These are phyloP conservation scores for Polypterus bichir DNA, from an alignment of 2,113 vertebrate genomes.

Conservation along the genomic window DNA sequence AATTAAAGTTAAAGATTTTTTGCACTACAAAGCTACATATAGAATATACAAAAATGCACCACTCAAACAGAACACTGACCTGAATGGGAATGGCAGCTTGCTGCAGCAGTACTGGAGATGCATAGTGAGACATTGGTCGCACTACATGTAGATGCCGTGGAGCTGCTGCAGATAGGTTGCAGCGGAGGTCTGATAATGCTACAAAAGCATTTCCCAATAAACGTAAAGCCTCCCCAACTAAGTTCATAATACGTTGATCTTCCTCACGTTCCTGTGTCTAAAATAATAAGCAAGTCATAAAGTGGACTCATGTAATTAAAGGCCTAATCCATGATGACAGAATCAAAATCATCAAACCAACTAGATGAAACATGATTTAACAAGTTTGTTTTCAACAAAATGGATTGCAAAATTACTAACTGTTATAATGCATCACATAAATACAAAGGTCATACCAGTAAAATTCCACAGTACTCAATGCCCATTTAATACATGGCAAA, in stretches of 20 bases:
- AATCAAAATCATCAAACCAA: no score
- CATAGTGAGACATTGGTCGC: conserved; percentile 76
- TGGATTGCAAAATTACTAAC: no score
- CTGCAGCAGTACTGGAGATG: conserved; percentile 62
- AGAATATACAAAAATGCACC: not conserved
- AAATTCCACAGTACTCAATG: no score
- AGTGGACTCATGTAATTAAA: not conserved
- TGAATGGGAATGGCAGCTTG: conserved; percentile 73
- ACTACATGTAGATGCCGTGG: conserved; percentile 78
- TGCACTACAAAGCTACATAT: not conserved
- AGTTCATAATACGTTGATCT: conserved; percentile 65
- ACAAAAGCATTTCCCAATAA: conserved; percentile 76
- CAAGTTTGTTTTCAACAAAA: no score
- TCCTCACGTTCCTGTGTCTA: conserved; percentile 69
- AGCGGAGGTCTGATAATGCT: conserved; percentile 71
- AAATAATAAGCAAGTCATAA: not conserved
- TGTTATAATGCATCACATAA: no score
- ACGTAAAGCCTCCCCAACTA: conserved; percentile 71
- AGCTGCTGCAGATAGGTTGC: conserved; percentile 64
- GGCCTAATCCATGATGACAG: not conserved
- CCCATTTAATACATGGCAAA: no score
- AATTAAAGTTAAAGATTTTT: no score
- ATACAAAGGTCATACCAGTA: no score
- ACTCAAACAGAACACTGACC: conserved; percentile 33
- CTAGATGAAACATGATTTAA: no score